Conservation (phyloP, 2,888 invertebrate genomes). For the Muschampia staudingeri region DNA sequence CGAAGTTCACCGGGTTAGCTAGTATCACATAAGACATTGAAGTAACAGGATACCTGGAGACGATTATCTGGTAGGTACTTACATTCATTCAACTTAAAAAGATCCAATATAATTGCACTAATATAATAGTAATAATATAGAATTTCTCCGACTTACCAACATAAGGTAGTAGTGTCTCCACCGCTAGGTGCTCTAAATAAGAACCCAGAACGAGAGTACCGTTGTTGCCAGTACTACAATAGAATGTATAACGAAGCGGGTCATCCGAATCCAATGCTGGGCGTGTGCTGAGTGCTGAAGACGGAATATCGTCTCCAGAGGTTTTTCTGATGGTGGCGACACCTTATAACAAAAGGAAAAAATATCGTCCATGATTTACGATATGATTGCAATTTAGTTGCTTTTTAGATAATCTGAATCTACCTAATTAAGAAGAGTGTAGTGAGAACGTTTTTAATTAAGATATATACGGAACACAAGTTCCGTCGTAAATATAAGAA, state of each 20-base stretch:
- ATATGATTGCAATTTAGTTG: too few species aligned
- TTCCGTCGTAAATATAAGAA: neutral
- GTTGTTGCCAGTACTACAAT: slow-evolving; percentile 71
- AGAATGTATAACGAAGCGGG: slow-evolving; percentile 77
- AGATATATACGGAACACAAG: neutral
- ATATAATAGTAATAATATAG: too few species aligned
- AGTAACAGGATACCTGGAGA: too few species aligned
- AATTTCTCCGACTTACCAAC: slow-evolving; percentile 70
- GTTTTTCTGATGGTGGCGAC: slow-evolving; percentile 74
- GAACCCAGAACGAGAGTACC: slow-evolving; percentile 73
- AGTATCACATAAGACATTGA: too few species aligned
- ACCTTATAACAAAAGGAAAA: slow-evolving; percentile 69
- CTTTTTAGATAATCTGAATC: too few species aligned
- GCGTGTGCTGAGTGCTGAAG: slow-evolving; percentile 74
- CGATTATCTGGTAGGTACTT: too few species aligned
- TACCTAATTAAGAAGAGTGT: too few species aligned
- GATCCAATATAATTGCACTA: too few species aligned
- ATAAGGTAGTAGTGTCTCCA: slow-evolving; percentile 78
- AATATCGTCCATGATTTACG: neutral
- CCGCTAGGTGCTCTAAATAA: slow-evolving; percentile 73
- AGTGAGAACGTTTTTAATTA: too few species aligned
- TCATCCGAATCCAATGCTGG: slow-evolving; percentile 71
- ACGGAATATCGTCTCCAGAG: slow-evolving; percentile 79
- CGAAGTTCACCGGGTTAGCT: too few species aligned
- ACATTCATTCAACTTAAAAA: too few species aligned